Percentiles rank a stretch among this genome's conserved stretches.
These are phyloP conservation scores for Anas capensis DNA, from an alignment of 2,797 vertebrate species.

Conservation along the genomic window DNA sequence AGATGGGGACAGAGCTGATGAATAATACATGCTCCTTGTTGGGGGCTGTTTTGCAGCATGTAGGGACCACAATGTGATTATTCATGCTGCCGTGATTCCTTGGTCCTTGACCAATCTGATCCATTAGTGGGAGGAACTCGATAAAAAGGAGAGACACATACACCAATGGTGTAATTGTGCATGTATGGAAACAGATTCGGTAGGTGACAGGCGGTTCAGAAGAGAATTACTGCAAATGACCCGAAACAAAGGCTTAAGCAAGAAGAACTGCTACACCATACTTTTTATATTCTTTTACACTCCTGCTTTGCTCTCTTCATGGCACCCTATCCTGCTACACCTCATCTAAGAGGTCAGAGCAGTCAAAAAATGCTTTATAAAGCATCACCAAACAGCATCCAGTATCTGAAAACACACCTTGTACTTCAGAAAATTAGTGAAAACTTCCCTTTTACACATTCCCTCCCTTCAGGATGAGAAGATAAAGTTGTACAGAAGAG, in stretches of 20 bases:
- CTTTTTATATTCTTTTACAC: background rate
- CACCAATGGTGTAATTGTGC: background rate
- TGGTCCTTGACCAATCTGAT: background rate
- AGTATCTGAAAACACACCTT: background rate
- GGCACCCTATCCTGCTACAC: background rate
- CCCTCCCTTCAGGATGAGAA: background rate
- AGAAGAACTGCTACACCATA: background rate
- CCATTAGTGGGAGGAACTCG: background rate
- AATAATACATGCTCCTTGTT: background rate
- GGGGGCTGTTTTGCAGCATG: background rate
- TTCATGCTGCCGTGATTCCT: background rate
- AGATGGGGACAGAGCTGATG: conserved; percentile 5
- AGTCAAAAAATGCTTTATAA: background rate
- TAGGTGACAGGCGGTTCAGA: background rate
- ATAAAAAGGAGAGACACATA: background rate
- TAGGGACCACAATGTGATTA: background rate
- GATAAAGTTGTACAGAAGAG: background rate
- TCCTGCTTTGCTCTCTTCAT: background rate
- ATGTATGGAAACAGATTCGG: background rate
- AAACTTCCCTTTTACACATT: background rate
- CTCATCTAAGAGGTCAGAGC: background rate
- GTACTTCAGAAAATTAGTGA: background rate
- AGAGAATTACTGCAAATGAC: background rate
- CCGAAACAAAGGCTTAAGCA: background rate
- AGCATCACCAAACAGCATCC: background rate